Conservation (phyloP, 1,140 invertebrate genomes). For the Aphaenogaster floridana region DNA sequence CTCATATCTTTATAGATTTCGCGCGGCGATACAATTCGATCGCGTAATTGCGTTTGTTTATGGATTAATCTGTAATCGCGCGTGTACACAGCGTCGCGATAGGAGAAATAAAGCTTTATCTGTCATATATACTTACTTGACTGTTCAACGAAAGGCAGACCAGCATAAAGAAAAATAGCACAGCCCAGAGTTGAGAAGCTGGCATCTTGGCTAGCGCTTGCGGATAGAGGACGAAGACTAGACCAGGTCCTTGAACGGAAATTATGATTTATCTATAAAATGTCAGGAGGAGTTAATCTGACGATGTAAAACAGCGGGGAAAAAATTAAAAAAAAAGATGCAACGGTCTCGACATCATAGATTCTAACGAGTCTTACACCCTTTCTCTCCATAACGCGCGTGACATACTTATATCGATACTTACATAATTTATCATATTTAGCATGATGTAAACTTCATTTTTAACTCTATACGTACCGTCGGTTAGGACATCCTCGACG, state of each 20-base stretch:
- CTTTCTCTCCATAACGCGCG: neutral
- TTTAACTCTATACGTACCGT: slow-evolving; percentile 89
- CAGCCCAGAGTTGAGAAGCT: slow-evolving; percentile 93
- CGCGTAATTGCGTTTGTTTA: neutral
- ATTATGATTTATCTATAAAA: slow-evolving; percentile 81
- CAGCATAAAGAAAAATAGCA: slow-evolving; percentile 96
- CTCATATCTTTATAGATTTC: neutral
- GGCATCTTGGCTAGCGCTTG: slow-evolving; percentile 96
- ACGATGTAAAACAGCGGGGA: slow-evolving; percentile 53
- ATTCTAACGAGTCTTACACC: neutral
- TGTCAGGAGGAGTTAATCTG: slow-evolving; percentile 77
- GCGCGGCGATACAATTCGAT: neutral
- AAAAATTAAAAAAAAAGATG: slow-evolving; percentile 42
- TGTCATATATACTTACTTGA: slow-evolving; percentile 89
- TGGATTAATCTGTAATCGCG: neutral
- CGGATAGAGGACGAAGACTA: slow-evolving; percentile 96
- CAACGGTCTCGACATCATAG: slow-evolving; percentile 53
- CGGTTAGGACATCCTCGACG: slow-evolving; percentile 93
- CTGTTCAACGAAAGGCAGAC: slow-evolving; percentile 96
- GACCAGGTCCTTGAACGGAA: slow-evolving; percentile 91
- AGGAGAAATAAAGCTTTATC: neutral
- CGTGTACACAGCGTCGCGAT: neutral
- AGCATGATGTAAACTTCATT: neutral
- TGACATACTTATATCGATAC: slow-evolving; percentile 6
- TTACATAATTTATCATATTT: slow-evolving; percentile 32